These are phyloP conservation scores for Drosophila yooni DNA, from an alignment of 2,888 invertebrate genomes.

Conservation along the genomic window DNA sequence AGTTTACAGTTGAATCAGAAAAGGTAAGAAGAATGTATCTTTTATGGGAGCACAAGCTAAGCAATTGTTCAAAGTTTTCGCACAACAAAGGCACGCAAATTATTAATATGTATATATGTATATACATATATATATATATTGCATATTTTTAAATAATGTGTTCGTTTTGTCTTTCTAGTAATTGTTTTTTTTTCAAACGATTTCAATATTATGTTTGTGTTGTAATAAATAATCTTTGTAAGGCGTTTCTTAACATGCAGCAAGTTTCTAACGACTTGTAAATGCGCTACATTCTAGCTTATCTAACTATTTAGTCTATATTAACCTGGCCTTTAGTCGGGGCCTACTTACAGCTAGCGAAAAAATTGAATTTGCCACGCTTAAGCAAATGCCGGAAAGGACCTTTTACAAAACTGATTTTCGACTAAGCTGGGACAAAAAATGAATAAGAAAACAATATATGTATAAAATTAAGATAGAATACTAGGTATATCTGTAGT, in stretches of 20 bases:
- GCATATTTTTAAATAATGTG: slow-evolving; percentile 1
- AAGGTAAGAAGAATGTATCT: neutral
- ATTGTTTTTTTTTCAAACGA: slow-evolving; percentile 14
- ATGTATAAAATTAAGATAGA: slow-evolving; percentile 19
- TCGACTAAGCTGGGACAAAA: slow-evolving; percentile 20
- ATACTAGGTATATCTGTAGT: slow-evolving; percentile 41
- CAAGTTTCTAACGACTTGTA: slow-evolving; percentile 52
- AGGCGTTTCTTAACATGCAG: slow-evolving; percentile 68
- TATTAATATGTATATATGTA: neutral
- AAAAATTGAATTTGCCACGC: slow-evolving; percentile 46
- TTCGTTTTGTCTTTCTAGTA: slow-evolving; percentile 20
- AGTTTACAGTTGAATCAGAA: slow-evolving; percentile 4
- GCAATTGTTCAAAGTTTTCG: slow-evolving; percentile 9
- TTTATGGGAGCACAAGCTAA: slow-evolving; percentile 15
- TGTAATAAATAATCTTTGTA: slow-evolving; percentile 63
- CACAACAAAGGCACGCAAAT: slow-evolving; percentile 49
- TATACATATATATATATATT: neutral
- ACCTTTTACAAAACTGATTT: slow-evolving; percentile 26
- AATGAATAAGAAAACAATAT: slow-evolving; percentile 16
- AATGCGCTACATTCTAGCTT: slow-evolving; percentile 48
- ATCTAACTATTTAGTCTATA: slow-evolving; percentile 33
- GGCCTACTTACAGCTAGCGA: slow-evolving; percentile 37
- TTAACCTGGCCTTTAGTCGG: slow-evolving; percentile 9
- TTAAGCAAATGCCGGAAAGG: slow-evolving; percentile 3
- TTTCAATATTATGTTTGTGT: slow-evolving; percentile 16